Evolutionary conservation across 2,888 invertebrate genomes (phyloP).

Genomic region (Adelognathus sp.): DNA sequence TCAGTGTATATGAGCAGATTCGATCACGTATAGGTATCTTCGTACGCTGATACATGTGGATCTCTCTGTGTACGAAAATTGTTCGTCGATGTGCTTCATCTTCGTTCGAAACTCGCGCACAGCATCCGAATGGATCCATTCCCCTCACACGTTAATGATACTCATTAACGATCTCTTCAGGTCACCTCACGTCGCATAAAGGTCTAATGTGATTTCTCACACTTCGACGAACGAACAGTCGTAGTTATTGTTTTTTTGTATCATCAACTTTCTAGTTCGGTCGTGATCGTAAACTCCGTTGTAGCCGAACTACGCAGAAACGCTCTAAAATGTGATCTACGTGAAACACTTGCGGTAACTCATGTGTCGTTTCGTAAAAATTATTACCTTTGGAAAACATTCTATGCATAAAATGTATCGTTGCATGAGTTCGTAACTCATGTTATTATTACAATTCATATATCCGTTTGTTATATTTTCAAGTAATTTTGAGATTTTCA

Average conservation of each 20-base stretch:
- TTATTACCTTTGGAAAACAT: neutral
- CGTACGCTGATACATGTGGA: neutral
- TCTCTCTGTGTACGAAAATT: neutral
- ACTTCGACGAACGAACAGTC: slow-evolving; percentile 9
- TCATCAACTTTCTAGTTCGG: slow-evolving; percentile 41
- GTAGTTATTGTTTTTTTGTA: neutral
- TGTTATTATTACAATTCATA: too few relatives aligned
- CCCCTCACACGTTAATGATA: slow-evolving; percentile 37
- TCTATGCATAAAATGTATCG: neutral
- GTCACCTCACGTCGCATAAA: slow-evolving; percentile 30
- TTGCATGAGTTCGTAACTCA: neutral
- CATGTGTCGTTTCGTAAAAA: neutral
- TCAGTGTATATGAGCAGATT: neutral
- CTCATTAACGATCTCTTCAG: slow-evolving; percentile 38
- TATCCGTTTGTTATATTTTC: too few relatives aligned
- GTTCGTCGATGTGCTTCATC: slow-evolving; percentile 21
- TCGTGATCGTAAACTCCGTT: neutral
- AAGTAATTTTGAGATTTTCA: too few relatives aligned
- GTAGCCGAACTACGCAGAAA: neutral
- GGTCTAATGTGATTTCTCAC: slow-evolving; percentile 27
- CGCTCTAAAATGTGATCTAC: neutral
- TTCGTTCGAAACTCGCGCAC: slow-evolving; percentile 17
- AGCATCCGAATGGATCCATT: slow-evolving; percentile 6
- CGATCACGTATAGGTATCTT: neutral
- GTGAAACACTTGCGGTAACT: neutral